A percentile compares a stretch with the other conserved stretches of the same genome.
Conservation (phyloP, 2,797 vertebrate species). For the Galagoides demidoff region DNA sequence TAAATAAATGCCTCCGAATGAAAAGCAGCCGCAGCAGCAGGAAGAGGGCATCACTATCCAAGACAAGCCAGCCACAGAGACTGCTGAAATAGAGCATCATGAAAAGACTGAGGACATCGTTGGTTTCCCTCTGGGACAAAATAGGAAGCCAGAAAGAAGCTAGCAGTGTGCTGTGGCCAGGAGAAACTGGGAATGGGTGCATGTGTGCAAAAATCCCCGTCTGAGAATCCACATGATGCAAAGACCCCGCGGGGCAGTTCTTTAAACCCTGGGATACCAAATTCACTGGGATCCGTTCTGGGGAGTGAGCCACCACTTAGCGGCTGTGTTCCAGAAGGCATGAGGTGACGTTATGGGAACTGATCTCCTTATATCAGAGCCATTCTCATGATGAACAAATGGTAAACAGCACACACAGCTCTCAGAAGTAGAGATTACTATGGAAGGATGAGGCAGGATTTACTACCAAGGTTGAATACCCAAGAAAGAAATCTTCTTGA, state of each 20-base stretch:
- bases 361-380: neutral
- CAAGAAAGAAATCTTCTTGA: neutral
- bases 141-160: neutral
- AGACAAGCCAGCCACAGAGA: neutral
- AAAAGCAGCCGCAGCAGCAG: neutral
- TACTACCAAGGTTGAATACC: neutral
- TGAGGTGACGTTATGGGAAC: neutral
- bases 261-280: neutral
- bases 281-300: neutral
- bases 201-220: neutral
- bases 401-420: neutral
- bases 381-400: neutral
- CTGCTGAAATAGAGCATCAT: neutral
- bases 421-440: neutral
- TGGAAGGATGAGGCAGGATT: neutral
- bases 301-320: neutral
- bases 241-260: neutral
- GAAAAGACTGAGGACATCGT: neutral
- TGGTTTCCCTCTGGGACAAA: neutral
- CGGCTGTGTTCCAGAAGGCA: neutral
- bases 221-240: rapidly evolving
- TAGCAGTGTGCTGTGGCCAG: neutral
- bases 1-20: neutral
- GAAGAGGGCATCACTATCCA: neutral
- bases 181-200: neutral